phyloP scores from a whole-genome alignment of 2,113 vertebrate genomes.

The Entosphenus tridentatus region DNA sequence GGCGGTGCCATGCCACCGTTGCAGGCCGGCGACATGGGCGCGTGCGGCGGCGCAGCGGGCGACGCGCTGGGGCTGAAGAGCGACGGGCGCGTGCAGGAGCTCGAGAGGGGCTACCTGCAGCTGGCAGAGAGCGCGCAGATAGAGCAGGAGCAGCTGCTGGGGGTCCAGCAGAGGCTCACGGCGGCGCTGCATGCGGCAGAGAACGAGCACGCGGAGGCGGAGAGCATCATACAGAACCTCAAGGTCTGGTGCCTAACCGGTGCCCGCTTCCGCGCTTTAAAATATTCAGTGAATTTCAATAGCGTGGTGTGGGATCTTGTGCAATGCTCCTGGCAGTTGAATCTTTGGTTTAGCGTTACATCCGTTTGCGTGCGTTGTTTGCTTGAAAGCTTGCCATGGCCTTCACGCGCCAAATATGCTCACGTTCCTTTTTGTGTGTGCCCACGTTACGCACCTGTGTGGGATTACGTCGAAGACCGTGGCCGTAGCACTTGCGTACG shows the following conservation, averaged over 20 bases:
- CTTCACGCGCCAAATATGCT: too few relatives aligned
- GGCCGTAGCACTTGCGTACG: too few relatives aligned
- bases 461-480: too few relatives aligned
- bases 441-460: too few relatives aligned
- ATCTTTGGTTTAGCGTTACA: too few relatives aligned
- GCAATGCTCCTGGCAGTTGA: too few relatives aligned
- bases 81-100: slow-evolving; percentile 54
- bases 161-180: slow-evolving; percentile 78
- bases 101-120: slow-evolving; percentile 72
- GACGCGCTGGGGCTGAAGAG: slow-evolving; percentile 72
- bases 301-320: too few relatives aligned
- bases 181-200: slow-evolving; percentile 87
- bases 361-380: too few relatives aligned
- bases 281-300: too few relatives aligned
- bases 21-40: slow-evolving; percentile 23
- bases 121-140: slow-evolving; percentile 63
- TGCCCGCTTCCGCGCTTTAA: too few relatives aligned
- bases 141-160: slow-evolving; percentile 68
- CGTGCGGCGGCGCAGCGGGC: slow-evolving; percentile 47
- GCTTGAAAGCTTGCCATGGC: too few relatives aligned
- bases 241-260: slow-evolving; percentile 15
- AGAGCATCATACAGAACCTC: slow-evolving; percentile 57
- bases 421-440: too few relatives aligned
- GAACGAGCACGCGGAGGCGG: slow-evolving; percentile 75
- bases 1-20: slow-evolving; percentile 29